phyloP scores from a whole-genome alignment of 2,888 invertebrate genomes.

The Caenorhabditis sp. region DNA sequence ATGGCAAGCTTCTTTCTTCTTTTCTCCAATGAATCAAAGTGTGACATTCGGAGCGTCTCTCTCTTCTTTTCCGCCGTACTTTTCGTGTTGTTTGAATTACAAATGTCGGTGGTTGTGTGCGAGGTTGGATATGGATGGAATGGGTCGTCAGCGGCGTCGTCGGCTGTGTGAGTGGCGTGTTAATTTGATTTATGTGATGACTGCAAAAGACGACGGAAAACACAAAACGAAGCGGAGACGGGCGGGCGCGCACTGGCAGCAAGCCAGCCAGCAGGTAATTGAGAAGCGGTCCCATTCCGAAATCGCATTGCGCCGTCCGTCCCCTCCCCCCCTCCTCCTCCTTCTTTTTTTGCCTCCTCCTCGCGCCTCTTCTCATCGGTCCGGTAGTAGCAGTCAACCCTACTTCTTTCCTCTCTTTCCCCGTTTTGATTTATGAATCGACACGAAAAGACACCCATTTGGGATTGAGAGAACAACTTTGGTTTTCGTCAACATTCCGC shows the following conservation, averaged over 20 bases:
- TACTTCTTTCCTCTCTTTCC: neutral
- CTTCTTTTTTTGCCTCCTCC: constrained; percentile 11
- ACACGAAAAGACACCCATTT: constrained; percentile 40
- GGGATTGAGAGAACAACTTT: constrained; percentile 41
- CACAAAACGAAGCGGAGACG: constrained; percentile 5
- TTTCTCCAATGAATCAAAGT: neutral
- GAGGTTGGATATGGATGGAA: too few relatives aligned
- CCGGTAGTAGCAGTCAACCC: neutral
- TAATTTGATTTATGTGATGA: constrained; percentile 49
- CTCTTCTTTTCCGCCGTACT: neutral
- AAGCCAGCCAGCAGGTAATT: constrained; percentile 30
- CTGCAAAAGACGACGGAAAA: constrained; percentile 10
- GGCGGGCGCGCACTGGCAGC: constrained; percentile 8
- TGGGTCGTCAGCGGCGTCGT: constrained; percentile 17
- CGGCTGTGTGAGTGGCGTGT: constrained; percentile 30
- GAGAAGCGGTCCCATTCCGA: constrained; percentile 34
- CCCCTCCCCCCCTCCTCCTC: too few relatives aligned
- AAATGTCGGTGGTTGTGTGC: constrained; percentile 13
- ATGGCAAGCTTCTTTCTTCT: too few relatives aligned
- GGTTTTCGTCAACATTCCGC: constrained; percentile 28
- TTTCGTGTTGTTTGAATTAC: constrained; percentile 22
- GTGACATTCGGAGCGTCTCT: neutral
- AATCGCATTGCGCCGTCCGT: constrained; percentile 4
- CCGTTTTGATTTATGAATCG: constrained; percentile 54
- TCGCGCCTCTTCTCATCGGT: neutral